phyloP scores from a whole-genome alignment of 2,113 vertebrate species.

The Micronycteris hirsuta region DNA sequence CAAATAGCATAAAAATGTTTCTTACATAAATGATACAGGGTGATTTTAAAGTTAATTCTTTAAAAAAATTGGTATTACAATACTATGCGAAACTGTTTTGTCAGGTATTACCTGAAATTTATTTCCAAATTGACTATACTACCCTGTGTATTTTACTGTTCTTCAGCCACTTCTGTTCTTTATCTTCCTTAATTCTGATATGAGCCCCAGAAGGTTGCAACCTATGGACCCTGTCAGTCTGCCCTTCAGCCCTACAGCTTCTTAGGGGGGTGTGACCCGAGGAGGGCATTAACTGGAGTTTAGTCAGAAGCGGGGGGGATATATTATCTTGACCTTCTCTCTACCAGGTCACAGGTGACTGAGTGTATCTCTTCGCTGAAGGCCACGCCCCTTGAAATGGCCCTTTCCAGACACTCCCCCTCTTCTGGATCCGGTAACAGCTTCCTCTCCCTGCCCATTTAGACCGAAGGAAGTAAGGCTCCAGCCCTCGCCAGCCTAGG shows the following conservation, averaged over 20 bases:
- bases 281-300: rapidly evolving
- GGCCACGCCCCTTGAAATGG: rapidly evolving
- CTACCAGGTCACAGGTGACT: background rate
- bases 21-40: background rate
- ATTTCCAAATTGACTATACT: background rate
- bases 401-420: background rate
- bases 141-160: background rate
- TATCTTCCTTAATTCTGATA: background rate
- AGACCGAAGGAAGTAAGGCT: background rate
- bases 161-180: background rate
- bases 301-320: background rate
- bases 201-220: background rate
- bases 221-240: background rate
- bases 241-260: background rate
- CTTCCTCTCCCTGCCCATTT: background rate
- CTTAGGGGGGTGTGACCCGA: background rate
- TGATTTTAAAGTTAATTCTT: background rate
- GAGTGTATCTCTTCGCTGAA: background rate
- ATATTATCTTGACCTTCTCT: background rate
- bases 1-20: background rate
- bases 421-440: background rate
- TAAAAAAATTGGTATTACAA: background rate
- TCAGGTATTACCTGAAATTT: background rate
- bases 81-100: background rate
- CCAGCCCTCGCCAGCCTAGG: background rate